phyloP scores from a whole-genome alignment of 2,888 invertebrate species.

The Ormyrus thymus region DNA sequence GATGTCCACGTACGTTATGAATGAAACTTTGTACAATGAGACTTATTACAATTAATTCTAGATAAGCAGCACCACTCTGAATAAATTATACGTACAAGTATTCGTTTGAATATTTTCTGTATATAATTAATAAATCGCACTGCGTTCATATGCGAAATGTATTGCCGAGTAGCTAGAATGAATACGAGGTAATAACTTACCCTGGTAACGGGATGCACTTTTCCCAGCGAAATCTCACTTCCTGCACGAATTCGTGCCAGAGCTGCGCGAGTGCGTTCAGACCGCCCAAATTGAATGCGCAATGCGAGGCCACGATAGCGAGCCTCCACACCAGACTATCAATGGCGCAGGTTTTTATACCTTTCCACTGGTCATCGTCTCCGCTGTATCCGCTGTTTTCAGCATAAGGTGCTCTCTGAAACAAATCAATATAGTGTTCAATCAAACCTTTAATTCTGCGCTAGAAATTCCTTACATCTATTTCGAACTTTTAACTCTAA shows the following conservation, averaged over 20 bases:
- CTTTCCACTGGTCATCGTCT: conserved; percentile 70
- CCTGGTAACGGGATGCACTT: conserved; percentile 86
- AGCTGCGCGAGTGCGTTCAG: conserved; percentile 87
- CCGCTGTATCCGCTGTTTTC: conserved; percentile 62
- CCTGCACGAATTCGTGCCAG: conserved; percentile 95
- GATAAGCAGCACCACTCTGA: conserved; percentile 30
- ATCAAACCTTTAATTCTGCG: no score
- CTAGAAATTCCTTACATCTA: no score
- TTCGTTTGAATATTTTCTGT: conserved; percentile 38
- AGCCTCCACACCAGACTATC: conserved; percentile 90
- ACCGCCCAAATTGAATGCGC: conserved; percentile 85
- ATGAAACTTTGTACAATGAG: conserved; percentile 28
- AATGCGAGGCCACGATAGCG: conserved; percentile 84
- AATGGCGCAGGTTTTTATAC: conserved; percentile 85
- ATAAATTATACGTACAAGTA: conserved; percentile 18
- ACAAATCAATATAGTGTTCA: no score
- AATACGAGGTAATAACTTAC: conserved; percentile 78
- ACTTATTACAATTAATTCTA: conserved; percentile 26
- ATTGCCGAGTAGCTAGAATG: conserved; percentile 53
- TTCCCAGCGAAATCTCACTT: conserved; percentile 94
- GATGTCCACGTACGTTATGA: conserved; percentile 1
- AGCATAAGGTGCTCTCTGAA: conserved; percentile 45
- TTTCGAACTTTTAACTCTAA: no score
- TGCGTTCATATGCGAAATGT: conserved; percentile 22
- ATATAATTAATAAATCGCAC: conserved; percentile 22